These are phyloP conservation scores for Volucella zonaria DNA, from an alignment of 2,888 invertebrate genomes.

Conservation along the genomic window DNA sequence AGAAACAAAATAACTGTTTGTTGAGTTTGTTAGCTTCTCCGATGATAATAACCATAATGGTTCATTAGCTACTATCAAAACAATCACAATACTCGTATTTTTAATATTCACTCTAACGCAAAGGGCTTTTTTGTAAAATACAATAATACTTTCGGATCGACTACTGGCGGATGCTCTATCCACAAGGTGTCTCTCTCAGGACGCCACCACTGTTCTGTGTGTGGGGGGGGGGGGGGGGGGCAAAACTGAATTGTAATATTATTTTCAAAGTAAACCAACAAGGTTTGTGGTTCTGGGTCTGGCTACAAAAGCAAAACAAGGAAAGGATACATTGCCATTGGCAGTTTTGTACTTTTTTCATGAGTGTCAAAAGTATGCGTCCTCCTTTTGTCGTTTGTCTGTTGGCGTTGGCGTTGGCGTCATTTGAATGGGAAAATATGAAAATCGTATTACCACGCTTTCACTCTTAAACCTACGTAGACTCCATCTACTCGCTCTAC, in stretches of 20 bases:
- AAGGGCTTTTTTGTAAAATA: no score
- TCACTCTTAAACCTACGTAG: slow-evolving; percentile 5
- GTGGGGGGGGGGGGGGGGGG: no score
- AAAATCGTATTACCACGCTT: slow-evolving; percentile 58
- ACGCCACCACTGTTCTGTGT: slow-evolving; percentile 37
- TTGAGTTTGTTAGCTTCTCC: no score
- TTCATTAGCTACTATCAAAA: no score
- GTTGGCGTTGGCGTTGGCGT: slow-evolving; percentile 30
- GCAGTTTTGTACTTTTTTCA: slow-evolving; percentile 50
- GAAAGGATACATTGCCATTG: slow-evolving; percentile 44
- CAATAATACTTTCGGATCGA: no score
- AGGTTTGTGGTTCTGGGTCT: slow-evolving; percentile 31
- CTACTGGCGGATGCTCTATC: neutral
- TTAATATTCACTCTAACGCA: no score
- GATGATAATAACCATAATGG: no score
- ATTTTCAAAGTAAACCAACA: slow-evolving; percentile 42
- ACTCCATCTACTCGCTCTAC: slow-evolving; percentile 6
- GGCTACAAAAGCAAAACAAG: neutral
- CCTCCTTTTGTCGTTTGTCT: slow-evolving; percentile 1
- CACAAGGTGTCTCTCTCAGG: neutral
- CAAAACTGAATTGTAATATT: slow-evolving; percentile 48
- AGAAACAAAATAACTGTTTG: no score
- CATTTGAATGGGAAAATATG: slow-evolving; percentile 65
- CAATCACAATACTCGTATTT: no score
- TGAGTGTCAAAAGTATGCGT: slow-evolving; percentile 14